A percentile compares a stretch with the other conserved stretches of the same genome.
Conservation (phyloP, 2,113 vertebrate genomes). For the Nothoprocta pentlandii region DNA sequence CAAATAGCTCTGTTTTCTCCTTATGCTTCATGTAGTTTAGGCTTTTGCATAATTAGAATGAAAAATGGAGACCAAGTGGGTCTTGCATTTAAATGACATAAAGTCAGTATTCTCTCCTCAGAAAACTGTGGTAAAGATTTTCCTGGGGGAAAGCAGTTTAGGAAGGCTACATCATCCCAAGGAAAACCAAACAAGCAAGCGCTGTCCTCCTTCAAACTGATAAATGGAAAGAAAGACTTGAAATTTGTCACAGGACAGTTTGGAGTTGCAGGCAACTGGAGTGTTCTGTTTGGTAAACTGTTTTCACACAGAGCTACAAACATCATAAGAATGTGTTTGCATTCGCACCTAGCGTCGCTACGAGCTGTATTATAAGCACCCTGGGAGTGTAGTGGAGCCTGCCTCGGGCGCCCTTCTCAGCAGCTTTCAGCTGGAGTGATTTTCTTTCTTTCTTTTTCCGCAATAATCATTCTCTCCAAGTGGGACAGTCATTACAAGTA, state of each 20-base stretch:
- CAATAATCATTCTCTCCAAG: conserved; percentile 54
- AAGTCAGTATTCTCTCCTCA: not conserved
- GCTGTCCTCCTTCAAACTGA: conserved; percentile 7
- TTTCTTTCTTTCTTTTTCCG: conserved; percentile 16
- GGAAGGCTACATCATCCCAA: not conserved
- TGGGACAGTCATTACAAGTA: conserved; percentile 38
- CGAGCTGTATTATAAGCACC: conserved; percentile 62
- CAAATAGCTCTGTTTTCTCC: conserved; percentile 60
- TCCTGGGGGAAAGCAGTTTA: not conserved
- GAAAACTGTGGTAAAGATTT: not conserved
- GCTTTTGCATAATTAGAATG: conserved; percentile 48
- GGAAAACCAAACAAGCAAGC: not conserved
- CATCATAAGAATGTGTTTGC: conserved; percentile 68
- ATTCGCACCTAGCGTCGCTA: conserved; percentile 65
- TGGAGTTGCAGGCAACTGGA: conserved; percentile 48
- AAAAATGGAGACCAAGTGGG: conserved; percentile 44
- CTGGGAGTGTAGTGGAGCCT: conserved; percentile 62
- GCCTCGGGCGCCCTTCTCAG: conserved; percentile 54
- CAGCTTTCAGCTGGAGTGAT: conserved; percentile 68
- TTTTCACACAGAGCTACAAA: conserved; percentile 59
- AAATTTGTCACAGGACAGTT: conserved; percentile 49
- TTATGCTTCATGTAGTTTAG: conserved; percentile 62
- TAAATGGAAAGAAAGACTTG: not conserved
- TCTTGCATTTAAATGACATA: conserved; percentile 39
- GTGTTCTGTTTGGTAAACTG: conserved; percentile 65